Percentiles rank a stretch among this genome's conserved stretches.
phyloP scores from a whole-genome alignment of 2,797 vertebrate genomes.

The Pipistrellus pipistrellus region DNA sequence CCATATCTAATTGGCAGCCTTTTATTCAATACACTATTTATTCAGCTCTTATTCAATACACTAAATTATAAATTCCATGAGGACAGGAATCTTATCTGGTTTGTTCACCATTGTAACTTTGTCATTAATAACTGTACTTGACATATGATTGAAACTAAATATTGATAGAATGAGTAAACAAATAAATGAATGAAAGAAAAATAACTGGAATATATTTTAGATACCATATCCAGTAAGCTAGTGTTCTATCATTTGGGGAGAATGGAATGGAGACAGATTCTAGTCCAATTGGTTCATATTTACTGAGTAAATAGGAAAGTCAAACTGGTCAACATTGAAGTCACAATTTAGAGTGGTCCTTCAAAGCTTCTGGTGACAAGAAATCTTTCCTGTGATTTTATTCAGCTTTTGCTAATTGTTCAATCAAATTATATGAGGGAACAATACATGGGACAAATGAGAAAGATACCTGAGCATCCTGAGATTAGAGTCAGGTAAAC shows the following conservation, averaged over 20 bases:
- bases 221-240: neutral
- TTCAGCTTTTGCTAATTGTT: neutral
- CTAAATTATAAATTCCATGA: neutral
- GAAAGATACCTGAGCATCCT: neutral
- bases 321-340: neutral
- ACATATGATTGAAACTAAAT: neutral
- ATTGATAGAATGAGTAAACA: neutral
- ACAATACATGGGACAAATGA: neutral
- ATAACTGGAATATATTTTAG: neutral
- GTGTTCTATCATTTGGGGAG: neutral
- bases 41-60: neutral
- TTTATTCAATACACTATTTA: neutral
- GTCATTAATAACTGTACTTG: neutral
- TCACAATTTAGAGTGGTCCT: neutral
- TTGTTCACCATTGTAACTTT: neutral
- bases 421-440: neutral
- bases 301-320: neutral
- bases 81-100: neutral
- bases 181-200: neutral
- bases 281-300: neutral
- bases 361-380: neutral
- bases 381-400: conserved; percentile 4
- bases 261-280: neutral
- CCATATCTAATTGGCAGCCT: too few species aligned
- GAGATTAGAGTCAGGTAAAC: neutral